Conservation (phyloP, 2,113 vertebrate genomes). For the Elgaria multicarinata region DNA sequence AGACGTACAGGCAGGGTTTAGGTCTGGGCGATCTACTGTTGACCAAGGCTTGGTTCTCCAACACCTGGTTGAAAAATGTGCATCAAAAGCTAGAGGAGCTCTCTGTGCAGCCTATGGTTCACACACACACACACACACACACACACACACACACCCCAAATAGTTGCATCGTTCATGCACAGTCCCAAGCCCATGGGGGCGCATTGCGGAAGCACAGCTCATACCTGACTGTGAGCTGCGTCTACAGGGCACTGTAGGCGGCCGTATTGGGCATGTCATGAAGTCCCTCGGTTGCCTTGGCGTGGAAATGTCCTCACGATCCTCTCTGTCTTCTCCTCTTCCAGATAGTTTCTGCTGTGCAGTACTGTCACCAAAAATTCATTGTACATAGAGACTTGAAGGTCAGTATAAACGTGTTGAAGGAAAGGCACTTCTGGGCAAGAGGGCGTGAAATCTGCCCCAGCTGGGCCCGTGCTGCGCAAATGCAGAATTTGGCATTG, state of each 20-base stretch:
- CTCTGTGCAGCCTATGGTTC: no score
- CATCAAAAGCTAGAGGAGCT: no score
- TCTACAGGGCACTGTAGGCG: background rate
- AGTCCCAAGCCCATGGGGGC: background rate
- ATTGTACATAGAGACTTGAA: conserved; percentile 94
- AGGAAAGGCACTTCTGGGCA: accelerated
- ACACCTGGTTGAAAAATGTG: no score
- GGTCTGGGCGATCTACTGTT: no score
- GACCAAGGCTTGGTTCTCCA: no score
- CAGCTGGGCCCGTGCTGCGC: background rate
- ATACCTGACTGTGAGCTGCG: background rate
- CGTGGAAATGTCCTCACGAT: background rate
- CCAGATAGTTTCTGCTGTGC: conserved; percentile 94
- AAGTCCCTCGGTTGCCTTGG: background rate
- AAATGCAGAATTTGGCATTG: background rate
- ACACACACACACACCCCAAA: accelerated
- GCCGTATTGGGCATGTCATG: no score
- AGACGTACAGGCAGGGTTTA: no score
- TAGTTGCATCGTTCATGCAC: background rate
- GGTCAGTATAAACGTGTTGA: conserved; percentile 72
- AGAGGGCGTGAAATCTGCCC: accelerated
- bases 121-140: no score
- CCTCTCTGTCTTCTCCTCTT: conserved; percentile 35
- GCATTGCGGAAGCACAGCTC: background rate
- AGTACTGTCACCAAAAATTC: conserved; percentile 95